Percentiles rank a stretch among this genome's conserved stretches.
These are phyloP conservation scores for Eulemur rubriventer DNA, from an alignment of 2,797 vertebrate species.

Conservation along the genomic window DNA sequence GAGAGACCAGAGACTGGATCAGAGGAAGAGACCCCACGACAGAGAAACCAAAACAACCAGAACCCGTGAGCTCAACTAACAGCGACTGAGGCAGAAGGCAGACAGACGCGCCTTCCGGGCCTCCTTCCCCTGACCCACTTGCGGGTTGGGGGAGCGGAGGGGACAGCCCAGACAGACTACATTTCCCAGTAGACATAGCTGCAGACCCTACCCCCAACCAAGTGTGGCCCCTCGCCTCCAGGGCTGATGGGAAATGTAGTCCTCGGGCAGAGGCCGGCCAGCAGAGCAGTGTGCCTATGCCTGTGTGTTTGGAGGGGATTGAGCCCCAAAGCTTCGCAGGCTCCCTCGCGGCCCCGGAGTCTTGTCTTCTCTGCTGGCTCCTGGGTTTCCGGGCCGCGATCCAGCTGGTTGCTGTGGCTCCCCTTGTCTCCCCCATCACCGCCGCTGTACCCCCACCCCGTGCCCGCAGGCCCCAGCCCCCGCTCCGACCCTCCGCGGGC, in stretches of 20 bases:
- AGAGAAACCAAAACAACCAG: neutral
- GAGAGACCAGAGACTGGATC: neutral
- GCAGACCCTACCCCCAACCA: conserved; percentile 24
- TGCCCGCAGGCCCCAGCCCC: neutral
- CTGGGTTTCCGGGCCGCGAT: neutral
- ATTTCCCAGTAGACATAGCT: conserved; percentile 56
- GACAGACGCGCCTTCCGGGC: neutral
- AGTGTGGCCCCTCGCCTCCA: conserved; percentile 18
- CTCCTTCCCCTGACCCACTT: conserved; percentile 56
- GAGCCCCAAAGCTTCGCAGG: conserved; percentile 37
- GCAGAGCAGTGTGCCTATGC: neutral
- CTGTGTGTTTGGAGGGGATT: neutral
- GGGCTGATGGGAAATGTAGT: conserved; percentile 74
- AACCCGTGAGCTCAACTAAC: neutral
- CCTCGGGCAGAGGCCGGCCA: neutral
- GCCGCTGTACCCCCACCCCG: neutral
- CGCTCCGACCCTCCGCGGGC: conserved; percentile 66
- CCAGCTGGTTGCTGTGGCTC: neutral
- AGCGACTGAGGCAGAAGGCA: neutral
- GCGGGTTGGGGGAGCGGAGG: neutral
- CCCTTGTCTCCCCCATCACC: neutral
- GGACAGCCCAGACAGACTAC: conserved; percentile 39
- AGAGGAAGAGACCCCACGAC: neutral
- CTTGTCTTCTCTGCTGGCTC: neutral
- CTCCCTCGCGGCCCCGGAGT: neutral